Evolutionary conservation across 2,888 invertebrate genomes (phyloP), one percentile per base, ranked within the genome.

Genomic region (Brachynemurus nebulosus): DNA sequence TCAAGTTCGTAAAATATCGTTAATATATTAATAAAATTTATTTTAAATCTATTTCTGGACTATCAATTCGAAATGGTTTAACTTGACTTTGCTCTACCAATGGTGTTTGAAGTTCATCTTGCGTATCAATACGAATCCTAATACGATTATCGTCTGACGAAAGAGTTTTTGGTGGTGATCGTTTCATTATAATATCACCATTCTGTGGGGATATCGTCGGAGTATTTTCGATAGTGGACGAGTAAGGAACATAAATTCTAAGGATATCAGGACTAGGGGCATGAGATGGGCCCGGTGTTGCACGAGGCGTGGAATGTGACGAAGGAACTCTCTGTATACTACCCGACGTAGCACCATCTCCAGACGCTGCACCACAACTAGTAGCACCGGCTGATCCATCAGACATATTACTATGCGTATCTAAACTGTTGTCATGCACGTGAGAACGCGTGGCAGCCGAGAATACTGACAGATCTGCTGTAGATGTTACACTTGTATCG

Each of bases 401-500:
- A 55, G 80, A 80, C 63, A 78, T 74, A 64, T 79, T 78, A 67
- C 80, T 80, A 63, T 82, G 81, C 14, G 81, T 80, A 63, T 82
- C 82, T 49, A 80, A 68, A 54, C 80, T 80, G 67, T 80, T 80
- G 61, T 81, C 81, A 45, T 78, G 75, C 35, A 76, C 79, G 58
- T 81, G 81, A 9, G 80, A 81, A 43, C 79, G 70, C 9, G 79
- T 81, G 55, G 78, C 76, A 46, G 71, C 71, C 16, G 81, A 82
- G 65, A 86, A 82, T 51, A 85, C 82, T 53, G 83, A 83, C 47
- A 86, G 69, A 61, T 86, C 85, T 1, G 86, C 85, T 1, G 86
- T 86, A 41, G 85, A 86, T 21, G 86, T 86, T 42, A 86, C 82
- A 54, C 84, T 84, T 17, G 86, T 86, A 59, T 85, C 86, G 14